A percentile compares a stretch with the other conserved stretches of the same genome.
phyloP scores from a whole-genome alignment of 2,797 vertebrate species.

The Epinephelus awoara region DNA sequence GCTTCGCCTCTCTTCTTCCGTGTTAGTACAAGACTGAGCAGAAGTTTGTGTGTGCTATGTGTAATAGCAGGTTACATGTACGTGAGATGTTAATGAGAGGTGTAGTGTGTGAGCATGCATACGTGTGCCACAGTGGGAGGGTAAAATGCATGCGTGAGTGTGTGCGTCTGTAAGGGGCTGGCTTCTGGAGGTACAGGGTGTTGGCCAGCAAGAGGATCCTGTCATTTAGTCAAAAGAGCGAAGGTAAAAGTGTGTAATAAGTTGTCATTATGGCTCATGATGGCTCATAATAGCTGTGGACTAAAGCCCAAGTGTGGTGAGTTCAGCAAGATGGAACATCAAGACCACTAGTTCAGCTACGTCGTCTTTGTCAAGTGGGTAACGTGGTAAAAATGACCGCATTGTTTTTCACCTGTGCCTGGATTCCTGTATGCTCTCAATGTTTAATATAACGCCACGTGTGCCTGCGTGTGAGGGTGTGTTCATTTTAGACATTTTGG shows the following conservation, averaged over 20 bases:
- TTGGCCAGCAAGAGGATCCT: slow-evolving; percentile 72
- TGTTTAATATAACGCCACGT: not conserved
- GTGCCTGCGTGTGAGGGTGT: not conserved
- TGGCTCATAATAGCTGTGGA: slow-evolving; percentile 66
- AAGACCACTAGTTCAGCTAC: slow-evolving; percentile 36
- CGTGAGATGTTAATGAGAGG: slow-evolving; percentile 68
- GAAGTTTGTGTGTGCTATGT: slow-evolving; percentile 47
- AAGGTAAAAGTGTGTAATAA: slow-evolving; percentile 69
- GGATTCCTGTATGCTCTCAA: not conserved
- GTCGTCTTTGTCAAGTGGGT: slow-evolving; percentile 44
- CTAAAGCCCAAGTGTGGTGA: slow-evolving; percentile 66
- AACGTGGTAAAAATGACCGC: slow-evolving; percentile 56
- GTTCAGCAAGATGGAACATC: slow-evolving; percentile 73
- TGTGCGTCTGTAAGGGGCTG: slow-evolving; percentile 50
- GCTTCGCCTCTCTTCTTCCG: slow-evolving; percentile 39
- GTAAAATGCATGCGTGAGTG: slow-evolving; percentile 39
- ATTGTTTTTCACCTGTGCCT: slow-evolving; percentile 70
- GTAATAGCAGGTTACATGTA: slow-evolving; percentile 71
- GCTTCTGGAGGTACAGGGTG: slow-evolving; percentile 61
- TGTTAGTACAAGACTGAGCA: slow-evolving; percentile 42
- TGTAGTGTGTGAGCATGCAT: slow-evolving; percentile 57
- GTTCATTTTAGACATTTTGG: slow-evolving; percentile 1
- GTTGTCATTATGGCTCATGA: slow-evolving; percentile 75
- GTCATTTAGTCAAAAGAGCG: slow-evolving; percentile 77
- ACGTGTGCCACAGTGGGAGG: slow-evolving; percentile 43